phyloP scores from a whole-genome alignment of 2,113 vertebrate species.

The Lanius collurio region DNA sequence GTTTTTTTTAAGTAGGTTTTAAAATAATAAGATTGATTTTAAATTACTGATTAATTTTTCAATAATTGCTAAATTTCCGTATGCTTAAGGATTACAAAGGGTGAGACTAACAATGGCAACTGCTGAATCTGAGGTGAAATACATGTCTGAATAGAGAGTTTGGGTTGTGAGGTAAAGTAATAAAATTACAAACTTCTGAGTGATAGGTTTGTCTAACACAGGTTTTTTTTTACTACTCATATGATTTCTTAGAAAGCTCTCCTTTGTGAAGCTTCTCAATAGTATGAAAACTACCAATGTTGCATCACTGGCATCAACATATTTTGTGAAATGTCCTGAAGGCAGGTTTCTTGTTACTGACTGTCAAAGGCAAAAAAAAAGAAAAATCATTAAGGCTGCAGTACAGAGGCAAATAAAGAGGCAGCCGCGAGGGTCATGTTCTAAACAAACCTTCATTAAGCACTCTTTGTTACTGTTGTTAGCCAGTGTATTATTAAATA shows the following conservation, averaged over 20 bases:
- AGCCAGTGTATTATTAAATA: slow-evolving; percentile 26
- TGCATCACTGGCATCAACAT: not conserved
- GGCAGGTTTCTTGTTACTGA: slow-evolving; percentile 13
- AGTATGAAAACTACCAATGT: not conserved
- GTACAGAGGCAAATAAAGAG: not conserved
- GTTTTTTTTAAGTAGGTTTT: not conserved
- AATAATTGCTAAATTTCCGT: not conserved
- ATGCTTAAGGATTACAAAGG: not conserved
- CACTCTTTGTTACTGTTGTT: slow-evolving; percentile 17
- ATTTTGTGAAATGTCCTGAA: not conserved
- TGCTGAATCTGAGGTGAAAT: not conserved
- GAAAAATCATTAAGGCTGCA: not conserved
- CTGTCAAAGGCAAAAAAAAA: not conserved
- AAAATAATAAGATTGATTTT: not conserved
- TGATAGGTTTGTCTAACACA: not conserved
- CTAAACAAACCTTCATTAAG: slow-evolving; percentile 29
- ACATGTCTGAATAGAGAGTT: not conserved
- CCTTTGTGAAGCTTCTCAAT: not conserved
- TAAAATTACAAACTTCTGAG: not conserved
- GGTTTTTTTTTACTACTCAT: not conserved
- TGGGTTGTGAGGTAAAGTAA: not conserved
- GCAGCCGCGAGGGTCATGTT: not conserved
- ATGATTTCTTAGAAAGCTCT: not conserved
- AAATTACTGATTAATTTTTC: not conserved
- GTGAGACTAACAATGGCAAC: not conserved